Percentiles rank a stretch among this genome's conserved stretches.
phyloP scores from a whole-genome alignment of 2,113 vertebrate genomes.

The Nesoenas mayeri region DNA sequence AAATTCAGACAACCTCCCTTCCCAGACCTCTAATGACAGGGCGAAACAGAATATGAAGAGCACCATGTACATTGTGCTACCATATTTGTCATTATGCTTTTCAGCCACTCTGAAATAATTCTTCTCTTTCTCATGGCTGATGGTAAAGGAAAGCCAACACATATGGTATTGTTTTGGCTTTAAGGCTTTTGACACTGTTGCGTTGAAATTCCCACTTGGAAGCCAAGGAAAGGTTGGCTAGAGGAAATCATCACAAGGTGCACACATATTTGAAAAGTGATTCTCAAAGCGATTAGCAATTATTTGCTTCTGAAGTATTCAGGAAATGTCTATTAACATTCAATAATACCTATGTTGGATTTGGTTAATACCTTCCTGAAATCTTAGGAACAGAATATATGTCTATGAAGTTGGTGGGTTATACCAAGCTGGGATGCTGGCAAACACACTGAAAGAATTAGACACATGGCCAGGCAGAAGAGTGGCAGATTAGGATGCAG shows the following conservation, averaged over 20 bases:
- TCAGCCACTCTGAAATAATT: background rate
- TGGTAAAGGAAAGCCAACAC: background rate
- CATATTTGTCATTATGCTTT: background rate
- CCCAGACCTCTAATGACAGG: slow-evolving; percentile 39
- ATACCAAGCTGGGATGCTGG: background rate
- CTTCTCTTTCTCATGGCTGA: background rate
- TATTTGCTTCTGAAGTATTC: background rate
- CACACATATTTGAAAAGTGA: background rate
- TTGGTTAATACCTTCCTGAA: background rate
- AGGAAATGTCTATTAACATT: background rate
- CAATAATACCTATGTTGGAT: background rate
- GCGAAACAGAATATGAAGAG: background rate
- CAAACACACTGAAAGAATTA: background rate
- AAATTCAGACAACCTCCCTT: background rate
- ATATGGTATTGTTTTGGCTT: background rate
- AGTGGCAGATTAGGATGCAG: background rate
- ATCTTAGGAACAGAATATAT: background rate
- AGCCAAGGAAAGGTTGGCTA: background rate
- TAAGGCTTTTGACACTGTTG: background rate
- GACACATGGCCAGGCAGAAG: background rate
- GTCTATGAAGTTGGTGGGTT: background rate
- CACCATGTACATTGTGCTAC: background rate
- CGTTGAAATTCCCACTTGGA: fast-evolving
- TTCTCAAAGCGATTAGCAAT: background rate
- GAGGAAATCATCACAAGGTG: background rate